phyloP scores from a whole-genome alignment of 1,140 invertebrate species.

The Drosophila kanapiae region DNA sequence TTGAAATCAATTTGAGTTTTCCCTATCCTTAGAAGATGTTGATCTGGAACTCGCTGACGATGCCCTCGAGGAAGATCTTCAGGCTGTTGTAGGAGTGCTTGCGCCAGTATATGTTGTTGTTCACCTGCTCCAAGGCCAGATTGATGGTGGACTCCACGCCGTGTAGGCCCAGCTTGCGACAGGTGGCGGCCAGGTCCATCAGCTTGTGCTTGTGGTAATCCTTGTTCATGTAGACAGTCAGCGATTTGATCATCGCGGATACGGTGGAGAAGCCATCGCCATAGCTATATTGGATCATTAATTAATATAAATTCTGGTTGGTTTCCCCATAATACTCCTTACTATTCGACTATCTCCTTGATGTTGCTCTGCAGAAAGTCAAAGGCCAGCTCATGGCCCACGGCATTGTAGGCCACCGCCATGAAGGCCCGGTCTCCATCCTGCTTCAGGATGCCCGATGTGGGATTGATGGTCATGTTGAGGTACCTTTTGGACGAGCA shows the following conservation, averaged over 20 bases:
- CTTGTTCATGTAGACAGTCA: slow-evolving; percentile 86
- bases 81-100: slow-evolving; percentile 78
- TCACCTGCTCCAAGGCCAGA: slow-evolving; percentile 81
- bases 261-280: slow-evolving; percentile 86
- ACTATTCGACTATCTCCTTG: slow-evolving; percentile 85
- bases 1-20: slow-evolving; percentile 60
- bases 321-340: slow-evolving; percentile 60
- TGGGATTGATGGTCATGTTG: slow-evolving; percentile 84
- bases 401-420: slow-evolving; percentile 79
- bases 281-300: slow-evolving; percentile 73
- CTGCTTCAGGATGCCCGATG: slow-evolving; percentile 86
- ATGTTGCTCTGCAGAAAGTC: slow-evolving; percentile 86
- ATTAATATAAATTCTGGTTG: accelerated
- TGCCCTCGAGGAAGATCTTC: slow-evolving; percentile 73
- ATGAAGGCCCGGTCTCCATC: slow-evolving; percentile 86
- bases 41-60: slow-evolving; percentile 81
- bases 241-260: slow-evolving; percentile 86
- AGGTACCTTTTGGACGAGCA: slow-evolving; percentile 82
- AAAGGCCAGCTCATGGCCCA: slow-evolving; percentile 86
- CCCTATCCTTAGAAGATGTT: slow-evolving; percentile 71
- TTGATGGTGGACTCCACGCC: slow-evolving; percentile 74
- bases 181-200: slow-evolving; percentile 63
- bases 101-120: slow-evolving; percentile 84
- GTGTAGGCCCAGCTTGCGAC: slow-evolving; percentile 70
- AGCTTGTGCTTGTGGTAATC: slow-evolving; percentile 83